Conservation (phyloP, 2,888 invertebrate species). For the Cetonia aurata region DNA sequence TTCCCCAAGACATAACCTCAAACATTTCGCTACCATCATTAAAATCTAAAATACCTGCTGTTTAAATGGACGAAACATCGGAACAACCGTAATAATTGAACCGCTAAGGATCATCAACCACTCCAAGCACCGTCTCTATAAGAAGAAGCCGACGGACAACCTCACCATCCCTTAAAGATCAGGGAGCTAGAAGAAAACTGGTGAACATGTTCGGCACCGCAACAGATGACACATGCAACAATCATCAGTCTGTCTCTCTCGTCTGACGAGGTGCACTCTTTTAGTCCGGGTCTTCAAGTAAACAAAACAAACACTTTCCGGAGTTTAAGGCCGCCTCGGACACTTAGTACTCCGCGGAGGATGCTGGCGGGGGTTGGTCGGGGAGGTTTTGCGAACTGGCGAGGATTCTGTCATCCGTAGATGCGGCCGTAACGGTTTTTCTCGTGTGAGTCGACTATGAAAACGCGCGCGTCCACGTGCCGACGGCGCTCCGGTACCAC, state of each 20-base stretch:
- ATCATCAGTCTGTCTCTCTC: slow-evolving; percentile 27
- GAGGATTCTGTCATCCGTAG: slow-evolving; percentile 14
- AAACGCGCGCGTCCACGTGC: slow-evolving; percentile 59
- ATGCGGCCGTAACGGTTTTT: slow-evolving; percentile 7
- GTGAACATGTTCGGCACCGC: slow-evolving; percentile 16
- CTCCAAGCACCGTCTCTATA: neutral
- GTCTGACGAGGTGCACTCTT: no score
- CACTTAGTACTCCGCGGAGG: no score
- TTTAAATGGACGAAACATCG: slow-evolving; percentile 1
- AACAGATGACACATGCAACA: slow-evolving; percentile 39
- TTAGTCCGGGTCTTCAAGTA: no score
- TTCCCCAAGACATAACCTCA: slow-evolving; percentile 30
- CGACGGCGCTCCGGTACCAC: slow-evolving; percentile 61
- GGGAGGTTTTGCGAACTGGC: neutral
- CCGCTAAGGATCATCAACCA: neutral
- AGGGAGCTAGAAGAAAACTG: neutral
- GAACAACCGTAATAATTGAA: slow-evolving; percentile 5
- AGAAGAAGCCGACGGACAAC: no score
- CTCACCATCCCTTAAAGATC: neutral
- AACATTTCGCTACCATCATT: neutral
- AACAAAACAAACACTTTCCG: no score
- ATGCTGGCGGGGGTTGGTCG: neutral
- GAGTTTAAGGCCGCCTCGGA: no score
- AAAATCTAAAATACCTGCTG: slow-evolving; percentile 27
- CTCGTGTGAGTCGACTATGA: slow-evolving; percentile 15